These are phyloP conservation scores for Arrhopalites spinosus DNA, from an alignment of 2,888 invertebrate species.

Conservation along the genomic window DNA sequence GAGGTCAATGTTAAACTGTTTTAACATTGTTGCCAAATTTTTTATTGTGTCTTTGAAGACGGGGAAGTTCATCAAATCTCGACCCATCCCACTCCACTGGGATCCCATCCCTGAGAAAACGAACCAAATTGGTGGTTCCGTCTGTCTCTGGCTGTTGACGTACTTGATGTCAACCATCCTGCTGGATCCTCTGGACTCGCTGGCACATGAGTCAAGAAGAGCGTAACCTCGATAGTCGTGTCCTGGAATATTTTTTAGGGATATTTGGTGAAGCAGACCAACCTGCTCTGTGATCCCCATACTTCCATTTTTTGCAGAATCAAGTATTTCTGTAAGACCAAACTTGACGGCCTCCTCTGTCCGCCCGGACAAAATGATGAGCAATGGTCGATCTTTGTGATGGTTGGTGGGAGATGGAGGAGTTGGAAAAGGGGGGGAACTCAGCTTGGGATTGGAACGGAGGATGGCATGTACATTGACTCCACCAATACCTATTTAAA, in stretches of 20 bases:
- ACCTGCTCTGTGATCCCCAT: background rate
- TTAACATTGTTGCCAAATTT: slow-evolving; percentile 75
- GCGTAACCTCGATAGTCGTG: slow-evolving; percentile 32
- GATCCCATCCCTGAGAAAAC: slow-evolving; percentile 68
- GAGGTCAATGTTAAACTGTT: slow-evolving; percentile 79
- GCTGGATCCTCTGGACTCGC: too few relatives aligned
- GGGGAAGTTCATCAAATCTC: slow-evolving; percentile 62
- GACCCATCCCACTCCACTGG: slow-evolving; percentile 66
- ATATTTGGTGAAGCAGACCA: slow-evolving; percentile 33
- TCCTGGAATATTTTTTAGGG: slow-evolving; percentile 8
- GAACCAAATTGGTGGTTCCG: slow-evolving; percentile 70
- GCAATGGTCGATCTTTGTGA: background rate
- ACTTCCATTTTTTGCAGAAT: slow-evolving; percentile 59
- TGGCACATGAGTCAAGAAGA: background rate
- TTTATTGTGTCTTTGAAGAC: slow-evolving; percentile 71
- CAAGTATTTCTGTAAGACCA: background rate
- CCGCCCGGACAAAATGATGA: slow-evolving; percentile 30
- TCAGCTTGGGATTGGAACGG: slow-evolving; percentile 57
- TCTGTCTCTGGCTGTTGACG: slow-evolving; percentile 57
- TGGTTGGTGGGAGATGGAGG: too few relatives aligned
- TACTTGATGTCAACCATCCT: background rate
- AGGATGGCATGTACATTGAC: slow-evolving; percentile 33
- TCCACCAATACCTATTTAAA: slow-evolving; percentile 34
- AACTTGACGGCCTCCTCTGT: slow-evolving; percentile 12
- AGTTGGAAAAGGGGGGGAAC: slow-evolving; percentile 22